Evolutionary conservation across 2,888 invertebrate species (phyloP), one percentile per base, ranked within the genome.

Genomic region (Drosophila vallismaia): DNA sequence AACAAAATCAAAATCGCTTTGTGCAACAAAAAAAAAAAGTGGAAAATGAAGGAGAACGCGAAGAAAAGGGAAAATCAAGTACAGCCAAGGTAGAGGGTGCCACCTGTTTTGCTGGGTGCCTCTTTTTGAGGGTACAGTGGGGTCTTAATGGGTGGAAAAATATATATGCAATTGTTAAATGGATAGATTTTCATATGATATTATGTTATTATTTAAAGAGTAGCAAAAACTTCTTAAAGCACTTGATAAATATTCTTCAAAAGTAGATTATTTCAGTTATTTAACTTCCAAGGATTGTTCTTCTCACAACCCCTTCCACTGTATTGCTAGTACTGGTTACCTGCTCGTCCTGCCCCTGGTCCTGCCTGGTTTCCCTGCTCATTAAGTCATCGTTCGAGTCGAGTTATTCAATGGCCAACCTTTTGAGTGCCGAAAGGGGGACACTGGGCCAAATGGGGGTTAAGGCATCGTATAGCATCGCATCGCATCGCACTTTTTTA

Each of bases 401-500:
- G 77, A 76, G 80, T 82, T 82, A 86, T 82, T 82, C 86, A 86
- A 86, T 82, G 81, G 82, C 57, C 80, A 78, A 86, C 86, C 81
- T 83, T 82, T 82, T 83, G 86, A 83, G 77, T 76, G 80, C 71
- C 66, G 59, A 67, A 53, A 53, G 58, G 38, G 51, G 42, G 42
- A 51, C 56, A 49, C 28, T 40, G 50, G 31, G 19, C 38, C 28
- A 6, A 14, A 28, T 33, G 31, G 36, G 12, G 55, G 55, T 24
- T 14, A 48, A 48, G 59, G 64, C 73, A 70, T 67, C 45, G 63
- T 49, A 48, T 46, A 60, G n/a, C 19, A 19, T 19, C 19, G 59
- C 71, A 60, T 71, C 59, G 63, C 76, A 67, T 79, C 70, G 67
- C 72, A 73, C 77, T 86, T 71, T 86, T 10, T 79, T 42, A 74